Conservation (phyloP, 2,888 invertebrate species). For the Nebria salina region DNA sequence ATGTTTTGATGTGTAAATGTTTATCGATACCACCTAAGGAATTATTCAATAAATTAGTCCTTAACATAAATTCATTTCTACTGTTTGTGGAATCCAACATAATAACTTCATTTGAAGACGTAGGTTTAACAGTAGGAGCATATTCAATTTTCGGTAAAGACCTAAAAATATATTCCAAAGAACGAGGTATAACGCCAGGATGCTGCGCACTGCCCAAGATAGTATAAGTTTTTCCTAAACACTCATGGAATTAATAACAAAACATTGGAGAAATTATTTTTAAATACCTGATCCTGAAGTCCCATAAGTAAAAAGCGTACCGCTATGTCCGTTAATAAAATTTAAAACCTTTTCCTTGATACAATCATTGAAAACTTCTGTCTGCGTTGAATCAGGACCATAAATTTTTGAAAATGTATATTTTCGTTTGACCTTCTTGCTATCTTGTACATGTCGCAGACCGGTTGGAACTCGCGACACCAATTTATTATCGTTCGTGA, state of each 20-base stretch:
- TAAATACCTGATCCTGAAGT: slow-evolving; percentile 85
- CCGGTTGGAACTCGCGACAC: slow-evolving; percentile 50
- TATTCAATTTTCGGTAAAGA: slow-evolving; percentile 55
- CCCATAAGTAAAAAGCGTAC: slow-evolving; percentile 86
- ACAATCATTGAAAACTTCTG: slow-evolving; percentile 54
- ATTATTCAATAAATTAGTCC: slow-evolving; percentile 54
- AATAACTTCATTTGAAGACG: slow-evolving; percentile 57
- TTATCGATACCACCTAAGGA: slow-evolving; percentile 46
- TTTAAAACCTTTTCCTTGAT: slow-evolving; percentile 55
- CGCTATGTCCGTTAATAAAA: slow-evolving; percentile 71
- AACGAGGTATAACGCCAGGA: slow-evolving; percentile 72
- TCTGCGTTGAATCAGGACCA: slow-evolving; percentile 52
- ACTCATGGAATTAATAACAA: background rate
- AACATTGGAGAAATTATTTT: background rate
- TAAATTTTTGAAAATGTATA: slow-evolving; percentile 57
- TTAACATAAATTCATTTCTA: slow-evolving; percentile 56
- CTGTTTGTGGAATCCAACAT: slow-evolving; percentile 58
- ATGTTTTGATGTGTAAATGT: slow-evolving; percentile 51
- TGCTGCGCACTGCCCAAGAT: slow-evolving; percentile 66
- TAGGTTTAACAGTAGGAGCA: slow-evolving; percentile 61
- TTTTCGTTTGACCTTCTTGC: slow-evolving; percentile 49
- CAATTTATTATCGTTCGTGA: slow-evolving; percentile 49
- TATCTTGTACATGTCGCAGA: slow-evolving; percentile 49
- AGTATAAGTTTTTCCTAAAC: slow-evolving; percentile 58
- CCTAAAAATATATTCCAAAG: slow-evolving; percentile 66